Base-by-base conservation (phyloP, 2,888 invertebrate genomes). In the Iselma pallidipennis region DNA sequence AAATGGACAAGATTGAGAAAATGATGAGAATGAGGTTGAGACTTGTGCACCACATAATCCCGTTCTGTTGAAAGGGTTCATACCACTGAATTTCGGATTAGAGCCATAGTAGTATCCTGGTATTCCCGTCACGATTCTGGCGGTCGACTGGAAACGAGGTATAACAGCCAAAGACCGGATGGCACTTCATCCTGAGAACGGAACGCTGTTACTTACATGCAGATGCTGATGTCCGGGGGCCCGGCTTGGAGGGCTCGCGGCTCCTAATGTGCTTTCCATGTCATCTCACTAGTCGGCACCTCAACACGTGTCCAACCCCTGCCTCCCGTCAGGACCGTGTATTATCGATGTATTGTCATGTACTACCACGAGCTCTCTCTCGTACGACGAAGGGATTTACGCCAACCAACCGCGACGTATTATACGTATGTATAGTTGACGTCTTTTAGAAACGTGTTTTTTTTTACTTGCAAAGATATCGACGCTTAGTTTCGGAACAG, bases 261-360 rank as follows among this genome's bases (percentile, higher is more conserved):
- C 71, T 74, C 76, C 81, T 82, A 82, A 82, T 82, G 81, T 81
- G 80, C 79, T 82, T 82, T 82, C 76, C 82, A 74, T 82, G 82
- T 82, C 79, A 75, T 75, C 77, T 71, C 74, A 74, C 71, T 71
- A 71, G 72, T 72, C 72, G 70, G 76, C 78, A 80, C 82, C 81
- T 81, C 80, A 80, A 82, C 82, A 82, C 81, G 82, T 82, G 82
- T 82, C 79, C 75, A 69, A 74, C 74, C 74, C 74, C 70, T 67
- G 68, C 71, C 76, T 69, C 66, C 70, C 68, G 73, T 70, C 72
- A 69, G 66, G 70, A 54, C 68, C 80, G 80, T 78, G 79, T 79
- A 79, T 79, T 80, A 74, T 77, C 76, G 78, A 71, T 80, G 80
- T 80, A 75, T 71, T 76, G 78, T 74, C 76, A 76, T 73, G 71